phyloP scores from a whole-genome alignment of 2,888 invertebrate genomes.

The Ormyrus thymus region DNA sequence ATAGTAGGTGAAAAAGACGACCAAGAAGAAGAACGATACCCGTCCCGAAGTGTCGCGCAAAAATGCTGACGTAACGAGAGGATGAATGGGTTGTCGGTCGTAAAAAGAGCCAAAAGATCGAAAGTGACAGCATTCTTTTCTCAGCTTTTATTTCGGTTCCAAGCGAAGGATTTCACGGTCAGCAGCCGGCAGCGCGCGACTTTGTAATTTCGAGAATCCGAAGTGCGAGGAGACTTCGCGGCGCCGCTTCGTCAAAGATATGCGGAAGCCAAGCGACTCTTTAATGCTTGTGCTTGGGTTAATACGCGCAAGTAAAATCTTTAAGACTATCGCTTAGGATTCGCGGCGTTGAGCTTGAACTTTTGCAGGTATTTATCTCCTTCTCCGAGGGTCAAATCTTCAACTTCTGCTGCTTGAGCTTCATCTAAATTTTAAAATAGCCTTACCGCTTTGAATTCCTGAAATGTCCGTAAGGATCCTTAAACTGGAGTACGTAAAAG shows the following conservation, averaged over 20 bases:
- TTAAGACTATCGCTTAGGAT: too few relatives aligned
- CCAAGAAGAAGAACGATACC: too few relatives aligned
- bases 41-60: neutral
- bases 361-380: too few relatives aligned
- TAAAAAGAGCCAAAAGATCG: neutral
- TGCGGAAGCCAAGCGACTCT: conserved; percentile 36
- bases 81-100: neutral
- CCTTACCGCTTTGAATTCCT: too few relatives aligned
- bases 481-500: too few relatives aligned
- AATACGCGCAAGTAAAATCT: conserved; percentile 13
- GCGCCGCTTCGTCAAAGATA: conserved; percentile 18
- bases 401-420: too few relatives aligned
- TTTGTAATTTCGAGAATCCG: conserved; percentile 29
- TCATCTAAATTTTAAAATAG: too few relatives aligned
- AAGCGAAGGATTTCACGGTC: conserved; percentile 12
- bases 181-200: neutral
- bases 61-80: conserved; percentile 8
- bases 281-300: conserved; percentile 23
- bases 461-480: too few relatives aligned
- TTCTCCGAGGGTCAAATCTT: too few relatives aligned
- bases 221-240: conserved; percentile 30
- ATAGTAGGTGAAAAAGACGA: too few relatives aligned
- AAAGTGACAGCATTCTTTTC: neutral
- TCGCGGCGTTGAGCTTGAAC: too few relatives aligned
- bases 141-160: neutral